phyloP scores from a whole-genome alignment of 2,113 vertebrate species.

The Thermophis baileyi region DNA sequence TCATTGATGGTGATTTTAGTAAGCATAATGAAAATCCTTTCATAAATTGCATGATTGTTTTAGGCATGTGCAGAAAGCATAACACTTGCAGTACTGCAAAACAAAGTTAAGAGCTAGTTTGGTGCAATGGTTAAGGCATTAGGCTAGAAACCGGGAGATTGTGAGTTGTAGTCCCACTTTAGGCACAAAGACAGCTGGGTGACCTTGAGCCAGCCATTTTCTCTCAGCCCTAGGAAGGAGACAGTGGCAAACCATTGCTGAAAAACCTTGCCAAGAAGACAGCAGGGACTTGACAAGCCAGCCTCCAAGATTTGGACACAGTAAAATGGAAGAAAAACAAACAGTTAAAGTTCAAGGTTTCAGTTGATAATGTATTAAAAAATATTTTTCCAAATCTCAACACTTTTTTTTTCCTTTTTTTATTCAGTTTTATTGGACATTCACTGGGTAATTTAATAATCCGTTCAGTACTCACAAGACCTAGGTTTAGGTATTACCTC shows the following conservation, averaged over 20 bases:
- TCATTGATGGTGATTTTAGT: background rate
- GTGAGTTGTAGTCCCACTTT: background rate
- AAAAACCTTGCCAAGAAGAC: background rate
- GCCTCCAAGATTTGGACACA: background rate
- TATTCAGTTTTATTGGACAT: slow-evolving; percentile 93
- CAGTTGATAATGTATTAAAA: background rate
- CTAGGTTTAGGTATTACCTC: slow-evolving; percentile 95
- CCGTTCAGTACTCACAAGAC: slow-evolving; percentile 93
- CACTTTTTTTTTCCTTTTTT: slow-evolving; percentile 42
- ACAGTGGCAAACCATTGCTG: background rate
- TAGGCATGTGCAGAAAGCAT: background rate
- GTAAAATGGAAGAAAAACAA: background rate
- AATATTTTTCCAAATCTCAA: background rate
- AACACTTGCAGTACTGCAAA: background rate
- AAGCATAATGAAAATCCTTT: background rate
- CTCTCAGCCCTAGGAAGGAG: background rate
- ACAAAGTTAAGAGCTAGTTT: background rate
- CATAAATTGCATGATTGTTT: background rate
- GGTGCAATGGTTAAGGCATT: background rate
- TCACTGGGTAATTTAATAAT: slow-evolving; percentile 97
- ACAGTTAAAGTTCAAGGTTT: background rate
- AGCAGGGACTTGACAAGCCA: background rate
- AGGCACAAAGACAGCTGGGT: background rate
- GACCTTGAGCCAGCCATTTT: background rate
- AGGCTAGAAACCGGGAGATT: background rate